These are phyloP conservation scores for Podilymbus podiceps DNA, from an alignment of 2,113 vertebrate species.

Conservation along the genomic window DNA sequence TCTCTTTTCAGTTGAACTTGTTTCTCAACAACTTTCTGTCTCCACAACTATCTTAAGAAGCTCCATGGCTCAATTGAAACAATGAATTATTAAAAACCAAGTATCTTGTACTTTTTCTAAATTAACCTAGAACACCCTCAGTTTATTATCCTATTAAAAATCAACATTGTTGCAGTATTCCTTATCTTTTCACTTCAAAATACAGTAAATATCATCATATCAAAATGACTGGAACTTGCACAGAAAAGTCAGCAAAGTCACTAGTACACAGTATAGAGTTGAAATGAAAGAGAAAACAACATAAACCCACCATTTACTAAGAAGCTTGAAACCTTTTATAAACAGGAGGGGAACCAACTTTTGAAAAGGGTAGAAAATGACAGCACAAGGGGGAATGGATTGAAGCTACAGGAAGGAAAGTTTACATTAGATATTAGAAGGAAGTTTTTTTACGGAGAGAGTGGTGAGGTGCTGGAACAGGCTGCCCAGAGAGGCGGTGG, in stretches of 20 bases:
- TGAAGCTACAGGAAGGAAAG: too few species aligned
- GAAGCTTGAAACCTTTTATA: not conserved
- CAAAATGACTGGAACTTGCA: not conserved
- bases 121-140: not conserved
- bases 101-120: not conserved
- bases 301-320: not conserved
- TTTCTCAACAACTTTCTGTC: not conserved
- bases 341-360: too few species aligned
- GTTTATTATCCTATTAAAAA: not conserved
- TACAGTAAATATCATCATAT: not conserved
- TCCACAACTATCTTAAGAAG: not conserved
- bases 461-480: too few species aligned
- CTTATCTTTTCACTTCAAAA: not conserved
- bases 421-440: too few species aligned
- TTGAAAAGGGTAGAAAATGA: too few species aligned
- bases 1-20: not conserved
- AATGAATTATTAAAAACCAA: not conserved
- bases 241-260: not conserved
- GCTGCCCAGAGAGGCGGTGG: too few species aligned
- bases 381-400: too few species aligned
- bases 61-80: not conserved
- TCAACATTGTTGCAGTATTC: not conserved
- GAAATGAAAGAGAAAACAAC: not conserved
- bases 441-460: too few species aligned
- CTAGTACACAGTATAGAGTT: not conserved